phyloP scores from a whole-genome alignment of 2,888 invertebrate genomes.

The Nyleta sp. region DNA sequence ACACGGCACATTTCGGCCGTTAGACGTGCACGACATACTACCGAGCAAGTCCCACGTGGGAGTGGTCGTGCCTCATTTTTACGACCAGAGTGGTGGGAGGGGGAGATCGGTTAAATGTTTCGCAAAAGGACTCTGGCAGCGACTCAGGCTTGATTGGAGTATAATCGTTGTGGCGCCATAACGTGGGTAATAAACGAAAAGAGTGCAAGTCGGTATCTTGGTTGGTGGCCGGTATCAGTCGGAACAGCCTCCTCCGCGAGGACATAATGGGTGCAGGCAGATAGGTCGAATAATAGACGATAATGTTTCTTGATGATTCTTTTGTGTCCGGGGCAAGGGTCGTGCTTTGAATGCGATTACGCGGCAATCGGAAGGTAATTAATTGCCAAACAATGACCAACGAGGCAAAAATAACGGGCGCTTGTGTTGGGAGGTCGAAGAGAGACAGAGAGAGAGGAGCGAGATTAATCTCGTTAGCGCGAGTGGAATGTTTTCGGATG shows the following conservation, averaged over 20 bases:
- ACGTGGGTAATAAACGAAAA: not conserved
- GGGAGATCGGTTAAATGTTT: no score
- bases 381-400: constrained; percentile 17
- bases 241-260: not conserved
- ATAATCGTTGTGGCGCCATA: not conserved
- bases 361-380: constrained; percentile 37
- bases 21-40: no score
- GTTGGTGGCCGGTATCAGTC: not conserved
- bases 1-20: constrained; percentile 22
- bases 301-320: constrained; percentile 37
- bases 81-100: no score
- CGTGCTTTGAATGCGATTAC: constrained; percentile 23
- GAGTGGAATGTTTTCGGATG: no score
- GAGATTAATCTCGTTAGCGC: no score
- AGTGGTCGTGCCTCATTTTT: no score
- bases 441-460: not conserved
- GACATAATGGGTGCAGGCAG: constrained; percentile 7
- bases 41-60: no score
- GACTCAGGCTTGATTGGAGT: no score
- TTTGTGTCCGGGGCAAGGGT: constrained; percentile 25
- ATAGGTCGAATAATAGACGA: constrained; percentile 36
- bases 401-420: not conserved
- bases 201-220: not conserved
- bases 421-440: not conserved
- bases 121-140: no score